Base-by-base conservation (phyloP, 2,113 vertebrate species). In the Pollachius pollachius region DNA sequence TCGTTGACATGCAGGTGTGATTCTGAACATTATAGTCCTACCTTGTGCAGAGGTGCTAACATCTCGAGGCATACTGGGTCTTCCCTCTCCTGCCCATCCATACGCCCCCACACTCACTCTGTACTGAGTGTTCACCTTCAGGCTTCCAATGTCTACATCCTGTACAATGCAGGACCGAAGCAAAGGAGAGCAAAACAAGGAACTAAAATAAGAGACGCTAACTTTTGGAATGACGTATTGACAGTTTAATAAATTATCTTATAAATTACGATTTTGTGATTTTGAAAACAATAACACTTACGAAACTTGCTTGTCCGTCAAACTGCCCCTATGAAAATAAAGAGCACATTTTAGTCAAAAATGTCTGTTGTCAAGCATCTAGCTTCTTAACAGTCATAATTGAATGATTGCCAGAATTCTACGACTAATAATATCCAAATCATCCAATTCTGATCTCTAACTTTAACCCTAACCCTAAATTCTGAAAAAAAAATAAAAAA, bases 51-150 rank as follows among this genome's bases (percentile, higher is more conserved):
- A 86, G 2, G 96, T 98, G 74, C 92, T 89, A 72, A 98, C 77
- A 3, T 94, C 92, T 71, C 81, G 91, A 64, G 95, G 93, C 88
- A 94, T 89, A 84, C 96, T 99, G 64, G 94, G 93, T 64, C 92
- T 85, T 15, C 97, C 95, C 68, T 95, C 94, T 56, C 94, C 94
- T 0, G 89, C 90, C 94, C 90, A 94, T 65, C 94, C 84, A 1
- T 95, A 95, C 0, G 96, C 95, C 64, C 94, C 95, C 12, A 98
- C 82, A 0, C 93, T 95, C 25, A 98, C 94, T 0, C 89, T 91
- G 77, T 97, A 96, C 0, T 85, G 90, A 0, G 94, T 91, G 79
- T 92, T 94, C 41, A 96, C 92, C 71, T 93, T 94, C 73, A 98
- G 89, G 65, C 92, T 85, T 13, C 89, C 86, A 0, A 99, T 91